phyloP scores from a whole-genome alignment of 2,113 vertebrate species.

The Pionites leucogaster region DNA sequence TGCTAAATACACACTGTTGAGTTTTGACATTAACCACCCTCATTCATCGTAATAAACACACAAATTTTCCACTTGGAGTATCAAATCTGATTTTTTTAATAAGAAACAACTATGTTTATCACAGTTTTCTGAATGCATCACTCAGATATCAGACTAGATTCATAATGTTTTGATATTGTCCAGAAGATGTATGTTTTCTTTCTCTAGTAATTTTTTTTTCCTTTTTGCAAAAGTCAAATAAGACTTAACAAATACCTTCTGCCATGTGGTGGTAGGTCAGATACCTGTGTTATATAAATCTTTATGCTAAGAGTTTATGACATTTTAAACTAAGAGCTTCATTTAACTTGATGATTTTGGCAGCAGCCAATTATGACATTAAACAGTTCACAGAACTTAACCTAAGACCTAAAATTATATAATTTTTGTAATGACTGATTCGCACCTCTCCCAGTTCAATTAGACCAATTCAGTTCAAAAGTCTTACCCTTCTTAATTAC shows the following conservation, averaged over 20 bases:
- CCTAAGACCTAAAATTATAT: slow-evolving; percentile 73
- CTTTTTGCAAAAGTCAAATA: slow-evolving; percentile 76
- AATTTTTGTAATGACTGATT: slow-evolving; percentile 76
- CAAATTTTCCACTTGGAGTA: slow-evolving; percentile 55
- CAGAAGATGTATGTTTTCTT: slow-evolving; percentile 87
- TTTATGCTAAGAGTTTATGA: slow-evolving; percentile 74
- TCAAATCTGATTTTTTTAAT: slow-evolving; percentile 72
- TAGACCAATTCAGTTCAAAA: slow-evolving; percentile 54
- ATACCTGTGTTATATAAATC: slow-evolving; percentile 89
- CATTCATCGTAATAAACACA: slow-evolving; percentile 66
- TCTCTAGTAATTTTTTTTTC: slow-evolving; percentile 27
- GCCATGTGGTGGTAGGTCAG: slow-evolving; percentile 74
- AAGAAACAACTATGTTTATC: slow-evolving; percentile 78
- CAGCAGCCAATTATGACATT: slow-evolving; percentile 81
- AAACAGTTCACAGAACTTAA: slow-evolving; percentile 79
- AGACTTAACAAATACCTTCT: slow-evolving; percentile 89
- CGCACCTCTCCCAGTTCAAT: slow-evolving; percentile 40
- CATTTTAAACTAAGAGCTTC: slow-evolving; percentile 77
- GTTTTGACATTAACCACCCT: slow-evolving; percentile 69
- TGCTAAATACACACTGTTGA: slow-evolving; percentile 47
- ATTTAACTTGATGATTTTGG: slow-evolving; percentile 73
- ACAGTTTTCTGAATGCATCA: slow-evolving; percentile 76
- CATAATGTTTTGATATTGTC: slow-evolving; percentile 84
- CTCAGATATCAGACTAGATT: slow-evolving; percentile 71
- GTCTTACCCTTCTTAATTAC: slow-evolving; percentile 64